A percentile compares a stretch with the other conserved stretches of the same genome.
phyloP scores from a whole-genome alignment of 2,797 vertebrate species.

The Gallinago nigripennis region DNA sequence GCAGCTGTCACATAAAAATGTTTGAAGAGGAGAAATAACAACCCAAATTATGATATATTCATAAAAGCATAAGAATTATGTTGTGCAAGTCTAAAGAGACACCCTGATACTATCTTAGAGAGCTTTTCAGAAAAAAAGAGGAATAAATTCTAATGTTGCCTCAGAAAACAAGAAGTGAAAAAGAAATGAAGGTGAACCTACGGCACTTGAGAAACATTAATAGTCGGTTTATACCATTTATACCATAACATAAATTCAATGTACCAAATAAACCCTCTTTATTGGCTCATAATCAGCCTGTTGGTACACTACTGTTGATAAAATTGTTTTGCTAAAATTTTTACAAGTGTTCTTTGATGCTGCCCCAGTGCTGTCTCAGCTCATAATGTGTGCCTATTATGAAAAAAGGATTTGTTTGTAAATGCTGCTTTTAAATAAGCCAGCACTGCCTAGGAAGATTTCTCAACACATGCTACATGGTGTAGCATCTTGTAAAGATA shows the following conservation, averaged over 20 bases:
- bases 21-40: neutral
- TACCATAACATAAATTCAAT: neutral
- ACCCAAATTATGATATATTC: neutral
- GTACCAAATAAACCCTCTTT: neutral
- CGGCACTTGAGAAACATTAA: neutral
- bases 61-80: neutral
- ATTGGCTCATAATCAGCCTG: neutral
- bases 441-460: neutral
- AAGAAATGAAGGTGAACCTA: neutral
- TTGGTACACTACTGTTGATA: neutral
- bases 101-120: neutral
- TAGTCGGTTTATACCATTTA: neutral
- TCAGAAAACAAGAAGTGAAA: neutral
- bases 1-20: neutral
- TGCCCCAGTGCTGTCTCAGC: neutral
- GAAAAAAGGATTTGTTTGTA: neutral
- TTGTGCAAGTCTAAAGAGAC: neutral
- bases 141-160: slow-evolving; percentile 5
- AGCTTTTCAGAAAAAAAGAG: neutral
- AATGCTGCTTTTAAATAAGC: neutral
- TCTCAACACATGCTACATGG: neutral
- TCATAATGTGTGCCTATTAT: neutral
- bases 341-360: neutral
- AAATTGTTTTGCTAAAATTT: neutral
- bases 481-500: neutral